Evolutionary conservation across 1,140 invertebrate species (phyloP).

Genomic region (Drosophila orena): DNA sequence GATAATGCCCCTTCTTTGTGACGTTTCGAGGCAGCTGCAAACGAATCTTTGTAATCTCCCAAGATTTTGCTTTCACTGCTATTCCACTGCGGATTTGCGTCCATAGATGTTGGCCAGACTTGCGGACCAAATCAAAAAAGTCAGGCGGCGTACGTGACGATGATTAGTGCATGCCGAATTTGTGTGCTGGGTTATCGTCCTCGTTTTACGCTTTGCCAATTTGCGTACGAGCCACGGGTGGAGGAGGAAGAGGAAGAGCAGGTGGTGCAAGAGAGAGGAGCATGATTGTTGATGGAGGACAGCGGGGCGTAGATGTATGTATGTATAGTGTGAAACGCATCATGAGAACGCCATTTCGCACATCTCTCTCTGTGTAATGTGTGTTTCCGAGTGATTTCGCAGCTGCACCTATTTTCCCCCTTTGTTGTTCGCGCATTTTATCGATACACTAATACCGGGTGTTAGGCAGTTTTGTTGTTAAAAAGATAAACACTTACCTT

Average conservation of each 20-base stretch:
- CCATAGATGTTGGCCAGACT: slow-evolving; percentile 3
- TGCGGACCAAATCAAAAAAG: slow-evolving; percentile 10
- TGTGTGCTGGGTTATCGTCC: slow-evolving; percentile 74
- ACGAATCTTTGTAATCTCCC: slow-evolving; percentile 12
- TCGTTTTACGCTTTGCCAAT: slow-evolving; percentile 69
- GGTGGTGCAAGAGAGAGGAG: slow-evolving; percentile 16
- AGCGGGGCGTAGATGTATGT: neutral
- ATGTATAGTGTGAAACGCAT: slow-evolving; percentile 40
- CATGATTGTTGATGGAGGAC: neutral
- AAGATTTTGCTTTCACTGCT: slow-evolving; percentile 24
- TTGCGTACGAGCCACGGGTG: slow-evolving; percentile 64
- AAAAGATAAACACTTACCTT: slow-evolving; percentile 76
- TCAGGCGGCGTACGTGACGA: slow-evolving; percentile 63
- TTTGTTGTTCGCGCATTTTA: slow-evolving; percentile 41
- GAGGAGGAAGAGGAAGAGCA: slow-evolving; percentile 50
- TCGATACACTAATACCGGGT: slow-evolving; percentile 44
- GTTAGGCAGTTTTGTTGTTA: slow-evolving; percentile 25
- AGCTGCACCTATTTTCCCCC: slow-evolving; percentile 43
- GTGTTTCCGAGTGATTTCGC: slow-evolving; percentile 27
- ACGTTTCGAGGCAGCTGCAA: slow-evolving; percentile 23
- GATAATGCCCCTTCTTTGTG: slow-evolving; percentile 26
- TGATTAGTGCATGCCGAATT: slow-evolving; percentile 46
- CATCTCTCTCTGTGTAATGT: neutral
- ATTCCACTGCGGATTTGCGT: slow-evolving; percentile 8
- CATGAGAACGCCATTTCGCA: slow-evolving; percentile 47